phyloP scores from a whole-genome alignment of 2,113 vertebrate genomes.

The Phylloscopus whistleri region DNA sequence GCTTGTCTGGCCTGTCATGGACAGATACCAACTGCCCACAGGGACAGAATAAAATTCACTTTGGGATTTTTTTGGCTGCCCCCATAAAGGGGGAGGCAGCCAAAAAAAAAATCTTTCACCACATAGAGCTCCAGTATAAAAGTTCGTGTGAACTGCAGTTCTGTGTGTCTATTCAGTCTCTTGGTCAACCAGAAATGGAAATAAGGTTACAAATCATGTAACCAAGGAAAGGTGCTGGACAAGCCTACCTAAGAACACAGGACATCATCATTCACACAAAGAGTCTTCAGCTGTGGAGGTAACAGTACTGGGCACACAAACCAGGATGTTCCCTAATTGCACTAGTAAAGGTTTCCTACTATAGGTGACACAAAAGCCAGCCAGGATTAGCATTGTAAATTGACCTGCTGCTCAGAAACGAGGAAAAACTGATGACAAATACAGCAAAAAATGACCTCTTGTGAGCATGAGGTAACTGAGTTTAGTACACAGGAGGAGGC shows the following conservation, averaged over 20 bases:
- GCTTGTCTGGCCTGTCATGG: neutral
- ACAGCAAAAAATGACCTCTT: neutral
- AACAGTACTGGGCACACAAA: neutral
- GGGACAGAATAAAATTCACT: neutral
- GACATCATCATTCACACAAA: neutral
- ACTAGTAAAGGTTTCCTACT: neutral
- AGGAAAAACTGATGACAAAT: neutral
- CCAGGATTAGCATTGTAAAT: neutral
- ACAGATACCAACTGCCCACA: neutral
- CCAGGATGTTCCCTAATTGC: neutral
- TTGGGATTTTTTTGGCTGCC: neutral
- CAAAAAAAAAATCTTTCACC: neutral
- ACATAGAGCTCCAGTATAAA: neutral
- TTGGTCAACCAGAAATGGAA: neutral
- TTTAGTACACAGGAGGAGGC: neutral
- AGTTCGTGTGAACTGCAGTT: fast-evolving
- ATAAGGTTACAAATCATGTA: neutral
- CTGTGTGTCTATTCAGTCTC: neutral
- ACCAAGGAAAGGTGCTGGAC: neutral
- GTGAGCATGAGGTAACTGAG: neutral
- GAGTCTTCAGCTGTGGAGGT: neutral
- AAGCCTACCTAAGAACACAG: neutral
- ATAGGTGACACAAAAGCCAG: neutral
- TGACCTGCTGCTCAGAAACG: neutral
- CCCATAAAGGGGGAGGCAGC: neutral